Conservation (phyloP, 2,888 invertebrate species). For the Drosophila suboccidentalis region DNA sequence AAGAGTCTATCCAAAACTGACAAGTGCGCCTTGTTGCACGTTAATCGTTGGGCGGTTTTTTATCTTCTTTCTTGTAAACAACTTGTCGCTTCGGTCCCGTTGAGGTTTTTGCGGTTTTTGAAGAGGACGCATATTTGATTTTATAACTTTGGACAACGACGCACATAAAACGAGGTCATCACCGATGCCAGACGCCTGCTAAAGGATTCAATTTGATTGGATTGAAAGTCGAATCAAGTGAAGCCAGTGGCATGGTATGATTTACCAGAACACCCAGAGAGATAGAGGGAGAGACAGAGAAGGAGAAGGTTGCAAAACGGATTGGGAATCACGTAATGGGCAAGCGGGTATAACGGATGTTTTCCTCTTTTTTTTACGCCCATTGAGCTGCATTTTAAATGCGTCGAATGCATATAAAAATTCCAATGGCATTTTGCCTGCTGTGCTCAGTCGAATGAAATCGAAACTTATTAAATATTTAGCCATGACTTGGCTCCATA, state of each 20-base stretch:
- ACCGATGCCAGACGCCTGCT: constrained; percentile 33
- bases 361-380: constrained; percentile 37
- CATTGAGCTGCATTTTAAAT: constrained; percentile 83
- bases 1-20: constrained; percentile 26
- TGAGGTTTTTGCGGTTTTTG: constrained; percentile 36
- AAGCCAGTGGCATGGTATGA: constrained; percentile 63
- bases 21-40: constrained; percentile 56
- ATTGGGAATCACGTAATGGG: constrained; percentile 71
- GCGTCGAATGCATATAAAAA: constrained; percentile 63
- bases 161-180: constrained; percentile 77
- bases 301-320: constrained; percentile 22
- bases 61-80: constrained; percentile 25
- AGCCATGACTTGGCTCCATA: constrained; percentile 52
- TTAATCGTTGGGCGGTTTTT: constrained; percentile 45
- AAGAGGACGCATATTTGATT: constrained; percentile 71
- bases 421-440: constrained; percentile 50
- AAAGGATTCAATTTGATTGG: constrained; percentile 82
- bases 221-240: constrained; percentile 65
- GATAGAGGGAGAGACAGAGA: background rate
- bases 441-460: constrained; percentile 69
- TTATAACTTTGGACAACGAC: constrained; percentile 76
- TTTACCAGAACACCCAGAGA: constrained; percentile 42
- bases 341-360: constrained; percentile 66
- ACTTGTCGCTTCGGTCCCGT: constrained; percentile 60
- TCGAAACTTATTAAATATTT: constrained; percentile 85